phyloP scores from a whole-genome alignment of 2,797 vertebrate genomes.

The Yasuhikotakia modesta region DNA sequence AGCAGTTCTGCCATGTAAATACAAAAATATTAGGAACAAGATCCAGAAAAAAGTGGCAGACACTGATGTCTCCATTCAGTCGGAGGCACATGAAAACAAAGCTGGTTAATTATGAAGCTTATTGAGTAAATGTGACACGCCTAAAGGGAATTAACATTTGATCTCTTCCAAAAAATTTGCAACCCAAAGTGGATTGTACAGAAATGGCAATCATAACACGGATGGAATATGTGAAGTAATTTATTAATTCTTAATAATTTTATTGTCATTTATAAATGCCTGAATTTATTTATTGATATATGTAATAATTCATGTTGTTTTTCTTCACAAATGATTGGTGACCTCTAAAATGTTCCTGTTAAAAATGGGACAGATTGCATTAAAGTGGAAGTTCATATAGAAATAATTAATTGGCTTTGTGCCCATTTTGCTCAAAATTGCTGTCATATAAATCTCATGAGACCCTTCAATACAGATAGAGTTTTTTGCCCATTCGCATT shows the following conservation, averaged over 20 bases:
- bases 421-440: slow-evolving; percentile 36
- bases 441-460: slow-evolving; percentile 32
- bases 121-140: neutral
- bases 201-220: neutral
- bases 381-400: slow-evolving; percentile 47
- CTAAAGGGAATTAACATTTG: neutral
- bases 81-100: slow-evolving; percentile 31
- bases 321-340: neutral
- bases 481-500: slow-evolving; percentile 39
- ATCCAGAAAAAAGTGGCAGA: slow-evolving; percentile 37
- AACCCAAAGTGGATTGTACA: neutral
- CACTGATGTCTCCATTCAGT: slow-evolving; percentile 50
- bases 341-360: neutral
- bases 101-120: slow-evolving; percentile 29
- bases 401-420: slow-evolving; percentile 49
- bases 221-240: neutral
- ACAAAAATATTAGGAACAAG: slow-evolving; percentile 46
- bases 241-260: neutral
- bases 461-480: slow-evolving; percentile 32
- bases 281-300: too few species aligned
- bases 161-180: neutral
- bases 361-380: slow-evolving; percentile 22
- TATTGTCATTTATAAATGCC: neutral
- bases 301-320: too few species aligned
- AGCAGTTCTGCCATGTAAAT: slow-evolving; percentile 53